phyloP scores from a whole-genome alignment of 2,797 vertebrate genomes.

The Emys orbicularis region DNA sequence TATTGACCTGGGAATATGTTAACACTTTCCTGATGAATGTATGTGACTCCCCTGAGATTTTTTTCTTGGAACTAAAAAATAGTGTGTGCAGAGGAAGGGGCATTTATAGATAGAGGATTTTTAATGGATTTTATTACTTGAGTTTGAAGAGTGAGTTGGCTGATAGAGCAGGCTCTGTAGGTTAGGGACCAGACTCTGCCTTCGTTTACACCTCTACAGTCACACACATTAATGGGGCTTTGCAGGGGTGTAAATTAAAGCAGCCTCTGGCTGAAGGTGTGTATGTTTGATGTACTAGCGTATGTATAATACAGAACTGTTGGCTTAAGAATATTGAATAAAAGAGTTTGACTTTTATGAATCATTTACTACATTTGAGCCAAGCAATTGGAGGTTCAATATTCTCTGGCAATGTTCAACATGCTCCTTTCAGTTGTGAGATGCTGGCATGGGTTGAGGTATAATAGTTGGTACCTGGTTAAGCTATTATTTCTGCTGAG shows the following conservation, averaged over 20 bases:
- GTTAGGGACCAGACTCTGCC: conserved; percentile 5
- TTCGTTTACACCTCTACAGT: conserved; percentile 3
- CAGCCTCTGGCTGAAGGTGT: conserved; percentile 21
- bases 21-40: conserved; percentile 49
- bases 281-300: neutral
- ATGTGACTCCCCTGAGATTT: neutral
- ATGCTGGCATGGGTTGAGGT: neutral
- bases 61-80: conserved; percentile 33
- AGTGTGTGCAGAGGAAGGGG: neutral
- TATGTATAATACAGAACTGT: neutral
- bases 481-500: conserved; percentile 4
- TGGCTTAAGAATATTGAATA: neutral
- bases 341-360: neutral
- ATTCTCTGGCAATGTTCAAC: neutral
- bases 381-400: neutral
- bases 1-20: conserved; percentile 20
- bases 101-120: neutral
- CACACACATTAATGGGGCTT: neutral
- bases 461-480: neutral
- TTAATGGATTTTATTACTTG: neutral
- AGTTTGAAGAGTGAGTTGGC: neutral
- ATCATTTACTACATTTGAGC: neutral
- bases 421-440: neutral
- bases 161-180: neutral
- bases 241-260: conserved; percentile 51